Percentiles rank a stretch among this genome's conserved stretches.
These are phyloP conservation scores for Catalaphyllia jardinei DNA, from an alignment of 64 coral and sea anemone genomes.

Conservation along the genomic window DNA sequence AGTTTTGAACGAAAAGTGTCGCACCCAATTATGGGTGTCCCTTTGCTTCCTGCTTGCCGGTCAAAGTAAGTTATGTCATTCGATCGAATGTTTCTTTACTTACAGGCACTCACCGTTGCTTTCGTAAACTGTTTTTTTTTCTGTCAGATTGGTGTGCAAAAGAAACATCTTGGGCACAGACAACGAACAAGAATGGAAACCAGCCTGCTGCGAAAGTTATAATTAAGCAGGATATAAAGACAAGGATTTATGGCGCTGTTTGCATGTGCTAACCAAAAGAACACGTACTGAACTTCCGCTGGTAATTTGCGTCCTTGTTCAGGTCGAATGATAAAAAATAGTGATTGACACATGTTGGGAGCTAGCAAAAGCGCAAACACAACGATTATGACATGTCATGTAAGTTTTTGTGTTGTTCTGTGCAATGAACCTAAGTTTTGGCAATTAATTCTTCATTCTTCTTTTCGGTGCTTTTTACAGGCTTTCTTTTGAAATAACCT, in stretches of 20 bases:
- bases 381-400: slow-evolving; percentile 9
- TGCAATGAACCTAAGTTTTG: no score
- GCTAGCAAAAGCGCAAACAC: slow-evolving; percentile 55
- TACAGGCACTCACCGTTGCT: no score
- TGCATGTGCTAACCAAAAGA: slow-evolving; percentile 51
- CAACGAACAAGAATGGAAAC: neutral
- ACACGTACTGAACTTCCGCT: neutral
- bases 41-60: no score
- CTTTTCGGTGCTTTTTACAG: no score
- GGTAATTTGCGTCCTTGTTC: neutral
- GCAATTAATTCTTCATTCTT: no score
- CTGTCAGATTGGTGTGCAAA: neutral
- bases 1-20: no score
- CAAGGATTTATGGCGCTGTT: slow-evolving; percentile 67
- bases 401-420: no score
- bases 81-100: no score
- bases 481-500: no score
- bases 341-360: slow-evolving; percentile 44
- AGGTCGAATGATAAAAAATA: slow-evolving; percentile 19
- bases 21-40: no score
- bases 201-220: slow-evolving; percentile 28
- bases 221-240: slow-evolving; percentile 48
- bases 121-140: neutral
- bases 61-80: no score
- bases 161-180: neutral